Evolutionary conservation across 30 jellyfish, hydroid and myxozoan genomes (phyloP).

Genomic region (Sanderia malayensis): DNA sequence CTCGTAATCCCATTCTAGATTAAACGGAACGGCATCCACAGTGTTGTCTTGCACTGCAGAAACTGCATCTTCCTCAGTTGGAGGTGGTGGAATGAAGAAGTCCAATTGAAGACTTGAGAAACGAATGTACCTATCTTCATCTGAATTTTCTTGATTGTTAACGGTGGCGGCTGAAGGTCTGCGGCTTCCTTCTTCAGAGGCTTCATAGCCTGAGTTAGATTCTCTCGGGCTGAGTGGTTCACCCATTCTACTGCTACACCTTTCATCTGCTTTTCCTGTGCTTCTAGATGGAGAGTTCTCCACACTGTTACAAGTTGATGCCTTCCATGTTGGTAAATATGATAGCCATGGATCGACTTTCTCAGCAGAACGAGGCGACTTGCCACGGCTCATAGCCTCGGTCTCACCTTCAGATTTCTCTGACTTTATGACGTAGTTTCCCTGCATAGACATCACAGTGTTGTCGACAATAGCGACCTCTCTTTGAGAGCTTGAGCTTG

Average conservation of each 20-base stretch:
- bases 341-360: conserved; percentile 75
- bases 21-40: conserved; percentile 44
- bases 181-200: background rate
- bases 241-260: conserved; percentile 1
- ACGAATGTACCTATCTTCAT: conserved; percentile 54
- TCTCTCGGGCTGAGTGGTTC: background rate
- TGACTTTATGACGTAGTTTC: conserved; percentile 30
- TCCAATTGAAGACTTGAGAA: conserved; percentile 66
- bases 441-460: conserved; percentile 43
- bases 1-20: conserved; percentile 70
- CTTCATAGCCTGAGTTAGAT: conserved; percentile 16
- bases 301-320: conserved; percentile 11
- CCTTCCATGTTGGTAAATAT: conserved; percentile 55
- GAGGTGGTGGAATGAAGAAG: conserved; percentile 97
- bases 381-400: conserved; percentile 11
- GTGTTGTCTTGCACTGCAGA: conserved; percentile 41
- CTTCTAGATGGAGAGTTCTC: conserved; percentile 21
- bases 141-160: conserved; percentile 22
- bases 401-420: conserved; percentile 7
- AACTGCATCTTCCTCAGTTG: conserved; percentile 62
- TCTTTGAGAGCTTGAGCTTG: conserved; percentile 53
- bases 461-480: conserved; percentile 56
- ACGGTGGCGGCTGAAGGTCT: background rate
- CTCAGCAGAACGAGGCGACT: conserved; percentile 34
- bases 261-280: background rate